A percentile compares a stretch with the other conserved stretches of the same genome.
Conservation (phyloP, 2,113 vertebrate species). For the Lycocorax pyrrhopterus region DNA sequence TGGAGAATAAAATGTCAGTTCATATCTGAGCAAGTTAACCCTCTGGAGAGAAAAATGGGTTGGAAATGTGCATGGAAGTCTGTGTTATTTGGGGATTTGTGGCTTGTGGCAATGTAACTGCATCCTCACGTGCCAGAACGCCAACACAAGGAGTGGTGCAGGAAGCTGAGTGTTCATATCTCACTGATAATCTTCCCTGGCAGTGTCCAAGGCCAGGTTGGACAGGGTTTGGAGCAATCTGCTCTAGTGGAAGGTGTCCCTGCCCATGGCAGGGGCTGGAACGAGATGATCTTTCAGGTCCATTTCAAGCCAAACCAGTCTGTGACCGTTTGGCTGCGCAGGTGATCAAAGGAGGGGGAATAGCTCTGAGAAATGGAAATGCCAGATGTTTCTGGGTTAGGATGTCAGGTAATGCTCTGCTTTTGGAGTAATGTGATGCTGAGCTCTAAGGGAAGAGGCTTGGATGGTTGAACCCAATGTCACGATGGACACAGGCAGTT, state of each 20-base stretch:
- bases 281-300: neutral
- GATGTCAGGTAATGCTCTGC: neutral
- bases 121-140: accelerated
- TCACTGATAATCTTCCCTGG: neutral
- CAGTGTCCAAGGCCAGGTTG: neutral
- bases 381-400: neutral
- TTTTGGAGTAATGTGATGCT: neutral
- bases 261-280: neutral
- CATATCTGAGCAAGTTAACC: neutral
- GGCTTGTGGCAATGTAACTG: neutral
- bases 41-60: neutral
- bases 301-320: neutral
- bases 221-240: neutral
- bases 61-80: neutral
- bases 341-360: neutral
- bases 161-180: neutral
- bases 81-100: neutral
- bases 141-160: neutral
- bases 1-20: neutral
- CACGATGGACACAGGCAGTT: neutral
- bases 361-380: neutral
- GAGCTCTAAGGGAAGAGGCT: neutral
- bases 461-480: neutral
- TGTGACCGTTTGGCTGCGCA: neutral
- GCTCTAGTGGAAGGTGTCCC: neutral